These are phyloP conservation scores for Coreoperca whiteheadi DNA, from an alignment of 2,113 vertebrate genomes.

Conservation along the genomic window DNA sequence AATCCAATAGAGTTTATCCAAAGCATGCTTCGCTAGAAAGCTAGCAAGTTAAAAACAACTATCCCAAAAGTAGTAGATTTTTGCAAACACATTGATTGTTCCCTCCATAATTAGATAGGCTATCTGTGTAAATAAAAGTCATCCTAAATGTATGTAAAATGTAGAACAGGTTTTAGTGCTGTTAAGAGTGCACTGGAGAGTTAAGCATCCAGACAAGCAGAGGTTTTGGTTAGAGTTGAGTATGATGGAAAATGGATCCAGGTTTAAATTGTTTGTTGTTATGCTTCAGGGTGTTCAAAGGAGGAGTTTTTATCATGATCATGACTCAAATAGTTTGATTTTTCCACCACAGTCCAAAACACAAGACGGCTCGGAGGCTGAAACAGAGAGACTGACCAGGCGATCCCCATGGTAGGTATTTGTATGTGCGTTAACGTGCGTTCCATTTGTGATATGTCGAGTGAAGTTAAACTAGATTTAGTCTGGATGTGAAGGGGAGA, in stretches of 20 bases:
- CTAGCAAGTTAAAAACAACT: not conserved
- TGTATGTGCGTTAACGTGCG: not conserved
- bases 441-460: not conserved
- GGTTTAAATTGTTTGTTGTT: not conserved
- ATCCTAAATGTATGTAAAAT: not conserved
- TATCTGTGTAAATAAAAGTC: not conserved
- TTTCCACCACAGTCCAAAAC: conserved; percentile 71
- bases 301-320: not conserved
- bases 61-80: not conserved
- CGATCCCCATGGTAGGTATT: conserved; percentile 81
- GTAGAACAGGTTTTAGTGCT: not conserved
- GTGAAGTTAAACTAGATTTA: not conserved
- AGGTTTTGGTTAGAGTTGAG: too few relatives aligned
- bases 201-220: not conserved
- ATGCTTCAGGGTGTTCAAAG: not conserved
- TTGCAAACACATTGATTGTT: not conserved
- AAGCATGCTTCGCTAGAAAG: not conserved
- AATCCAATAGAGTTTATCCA: not conserved
- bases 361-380: conserved; percentile 69
- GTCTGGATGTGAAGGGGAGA: not conserved
- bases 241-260: not conserved
- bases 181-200: not conserved
- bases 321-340: not conserved
- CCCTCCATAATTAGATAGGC: not conserved
- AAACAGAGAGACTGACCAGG: conserved; percentile 75